Conservation (phyloP, 2,797 vertebrate genomes). For the Arctocebus calabarensis region DNA sequence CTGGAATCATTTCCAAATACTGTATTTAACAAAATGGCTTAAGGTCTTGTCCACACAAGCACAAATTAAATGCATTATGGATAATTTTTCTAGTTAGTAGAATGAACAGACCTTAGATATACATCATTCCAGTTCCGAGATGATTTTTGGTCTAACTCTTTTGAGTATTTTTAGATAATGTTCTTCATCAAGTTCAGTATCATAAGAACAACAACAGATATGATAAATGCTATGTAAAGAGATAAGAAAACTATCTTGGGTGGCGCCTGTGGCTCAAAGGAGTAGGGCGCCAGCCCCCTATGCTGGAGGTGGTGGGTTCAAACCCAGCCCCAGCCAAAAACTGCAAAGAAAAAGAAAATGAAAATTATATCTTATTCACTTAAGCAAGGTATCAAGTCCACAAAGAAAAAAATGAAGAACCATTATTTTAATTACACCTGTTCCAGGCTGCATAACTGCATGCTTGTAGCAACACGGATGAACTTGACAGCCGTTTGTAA, state of each 20-base stretch:
- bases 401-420: neutral
- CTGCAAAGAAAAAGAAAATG: too few relatives aligned
- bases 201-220: slow-evolving; percentile 3
- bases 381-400: neutral
- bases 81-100: slow-evolving; percentile 26
- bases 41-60: neutral
- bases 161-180: neutral
- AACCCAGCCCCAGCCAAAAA: too few relatives aligned
- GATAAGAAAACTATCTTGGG: slow-evolving; percentile 39
- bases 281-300: too few relatives aligned
- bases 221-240: slow-evolving; percentile 38
- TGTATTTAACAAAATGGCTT: neutral
- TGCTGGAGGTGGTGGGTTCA: too few relatives aligned
- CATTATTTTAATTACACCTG: slow-evolving; percentile 49
- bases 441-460: neutral
- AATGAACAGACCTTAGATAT: neutral
- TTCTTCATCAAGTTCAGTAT: slow-evolving; percentile 50
- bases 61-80: neutral
- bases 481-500: neutral
- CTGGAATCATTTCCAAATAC: neutral
- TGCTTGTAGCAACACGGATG: neutral
- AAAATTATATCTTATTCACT: slow-evolving; percentile 47
- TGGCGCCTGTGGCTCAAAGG: too few relatives aligned
- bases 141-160: neutral
- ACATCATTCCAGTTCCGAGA: neutral